Percentiles rank a stretch among this genome's conserved stretches.
These are phyloP conservation scores for Paramormyrops kingsleyae DNA, from an alignment of 2,113 vertebrate species.

Conservation along the genomic window DNA sequence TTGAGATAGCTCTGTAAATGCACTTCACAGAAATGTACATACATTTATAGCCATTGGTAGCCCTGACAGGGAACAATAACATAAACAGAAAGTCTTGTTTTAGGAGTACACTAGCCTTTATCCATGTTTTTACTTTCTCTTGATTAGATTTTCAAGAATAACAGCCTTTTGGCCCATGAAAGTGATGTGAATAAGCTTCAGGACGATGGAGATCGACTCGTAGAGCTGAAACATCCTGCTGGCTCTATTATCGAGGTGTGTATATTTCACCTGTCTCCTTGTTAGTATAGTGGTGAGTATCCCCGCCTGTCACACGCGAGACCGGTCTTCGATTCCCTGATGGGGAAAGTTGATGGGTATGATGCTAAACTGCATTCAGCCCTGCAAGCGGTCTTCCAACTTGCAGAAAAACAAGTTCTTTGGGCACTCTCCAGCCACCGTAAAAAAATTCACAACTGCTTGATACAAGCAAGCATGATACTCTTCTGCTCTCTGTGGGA, in stretches of 20 bases:
- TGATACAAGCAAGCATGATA: no score
- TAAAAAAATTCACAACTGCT: no score
- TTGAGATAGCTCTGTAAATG: neutral
- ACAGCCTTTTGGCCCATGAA: constrained; percentile 80
- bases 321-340: no score
- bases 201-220: constrained; percentile 83
- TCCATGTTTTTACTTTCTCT: neutral
- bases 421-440: no score
- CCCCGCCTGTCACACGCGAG: no score
- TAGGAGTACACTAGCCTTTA: neutral
- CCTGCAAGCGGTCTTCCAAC: no score
- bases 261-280: no score
- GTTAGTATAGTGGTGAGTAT: no score
- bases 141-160: constrained; percentile 81
- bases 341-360: no score
- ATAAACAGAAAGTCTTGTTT: neutral
- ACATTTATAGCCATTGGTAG: neutral
- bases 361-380: no score
- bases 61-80: neutral
- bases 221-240: constrained; percentile 84
- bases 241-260: constrained; percentile 71
- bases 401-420: no score
- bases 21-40: neutral
- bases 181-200: constrained; percentile 79
- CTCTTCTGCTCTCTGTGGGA: no score